Evolutionary conservation across 2,113 vertebrate species (phyloP).

Genomic region (Lamprotornis superbus): DNA sequence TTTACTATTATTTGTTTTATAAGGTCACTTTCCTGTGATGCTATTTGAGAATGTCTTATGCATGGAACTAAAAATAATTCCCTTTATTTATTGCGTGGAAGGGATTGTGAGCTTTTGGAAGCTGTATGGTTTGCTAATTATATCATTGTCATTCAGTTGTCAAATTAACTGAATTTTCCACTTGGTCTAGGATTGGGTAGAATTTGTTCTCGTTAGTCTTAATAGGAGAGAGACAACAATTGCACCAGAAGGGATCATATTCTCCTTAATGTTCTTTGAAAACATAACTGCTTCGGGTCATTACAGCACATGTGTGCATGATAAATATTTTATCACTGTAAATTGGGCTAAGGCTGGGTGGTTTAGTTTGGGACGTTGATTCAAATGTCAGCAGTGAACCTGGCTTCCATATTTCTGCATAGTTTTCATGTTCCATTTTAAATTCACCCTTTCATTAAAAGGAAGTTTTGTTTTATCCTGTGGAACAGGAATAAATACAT

Average conservation of each 20-base stretch:
- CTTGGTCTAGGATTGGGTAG: slow-evolving; percentile 12
- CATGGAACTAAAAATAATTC: slow-evolving; percentile 5
- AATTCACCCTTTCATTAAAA: neutral
- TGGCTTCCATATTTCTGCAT: neutral
- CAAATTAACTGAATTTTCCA: slow-evolving; percentile 64
- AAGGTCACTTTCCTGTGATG: neutral
- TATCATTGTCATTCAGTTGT: slow-evolving; percentile 27
- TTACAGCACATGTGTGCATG: neutral
- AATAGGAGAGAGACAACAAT: slow-evolving; percentile 5
- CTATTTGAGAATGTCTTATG: neutral
- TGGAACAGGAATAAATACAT: neutral
- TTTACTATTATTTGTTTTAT: neutral
- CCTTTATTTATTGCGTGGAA: neutral
- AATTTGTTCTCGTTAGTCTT: slow-evolving; percentile 53
- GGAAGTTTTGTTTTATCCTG: neutral
- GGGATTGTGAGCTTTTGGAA: slow-evolving; percentile 25
- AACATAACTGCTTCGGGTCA: neutral
- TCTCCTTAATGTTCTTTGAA: slow-evolving; percentile 42
- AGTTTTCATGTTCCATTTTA: neutral
- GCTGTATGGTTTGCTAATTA: slow-evolving; percentile 37
- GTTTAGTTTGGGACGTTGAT: neutral
- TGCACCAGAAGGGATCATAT: neutral
- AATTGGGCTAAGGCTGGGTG: neutral
- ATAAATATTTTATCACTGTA: neutral
- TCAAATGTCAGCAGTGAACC: neutral